Percentiles rank a stretch among this genome's conserved stretches.
phyloP scores from a whole-genome alignment of 1,140 invertebrate genomes.

The Drosophila equinoxialis region DNA sequence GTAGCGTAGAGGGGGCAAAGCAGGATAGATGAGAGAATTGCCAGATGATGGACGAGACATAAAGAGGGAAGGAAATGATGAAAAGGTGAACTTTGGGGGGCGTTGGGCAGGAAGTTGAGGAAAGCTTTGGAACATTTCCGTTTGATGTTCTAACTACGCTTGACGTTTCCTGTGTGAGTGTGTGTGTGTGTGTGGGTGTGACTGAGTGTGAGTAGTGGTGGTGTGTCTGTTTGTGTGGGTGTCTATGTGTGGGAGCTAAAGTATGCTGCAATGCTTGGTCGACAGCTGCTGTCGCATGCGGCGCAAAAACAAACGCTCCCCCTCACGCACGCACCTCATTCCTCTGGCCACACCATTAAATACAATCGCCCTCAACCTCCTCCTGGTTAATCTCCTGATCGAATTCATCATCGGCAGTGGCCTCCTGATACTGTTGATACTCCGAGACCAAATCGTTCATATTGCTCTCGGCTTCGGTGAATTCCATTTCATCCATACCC shows the following conservation, averaged over 20 bases:
- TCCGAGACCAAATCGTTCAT: constrained; percentile 93
- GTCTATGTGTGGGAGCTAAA: constrained; percentile 48
- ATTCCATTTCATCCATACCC: constrained; percentile 94
- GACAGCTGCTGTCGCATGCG: constrained; percentile 71
- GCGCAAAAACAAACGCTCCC: constrained; percentile 52
- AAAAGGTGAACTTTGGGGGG: background rate
- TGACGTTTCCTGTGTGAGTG: constrained; percentile 72
- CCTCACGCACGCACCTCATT: constrained; percentile 81
- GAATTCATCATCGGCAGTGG: constrained; percentile 88
- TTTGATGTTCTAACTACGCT: constrained; percentile 73
- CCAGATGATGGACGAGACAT: background rate
- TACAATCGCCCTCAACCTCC: constrained; percentile 83
- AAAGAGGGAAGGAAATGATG: constrained; percentile 21
- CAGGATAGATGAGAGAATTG: constrained; percentile 22
- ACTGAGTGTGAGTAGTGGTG: constrained; percentile 7
- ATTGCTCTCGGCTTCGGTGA: constrained; percentile 91
- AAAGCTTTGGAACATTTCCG: constrained; percentile 67
- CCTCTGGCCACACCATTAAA: constrained; percentile 82
- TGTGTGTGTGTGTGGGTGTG: constrained; percentile 25
- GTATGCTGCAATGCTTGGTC: constrained; percentile 69
- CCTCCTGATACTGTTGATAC: constrained; percentile 95
- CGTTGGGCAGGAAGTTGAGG: background rate
- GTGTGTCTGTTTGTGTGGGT: constrained; percentile 27
- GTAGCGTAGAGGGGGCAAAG: constrained; percentile 61
- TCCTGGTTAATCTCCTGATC: constrained; percentile 85